Conservation (phyloP, 2,797 vertebrate species). For the Prunella strophiata region DNA sequence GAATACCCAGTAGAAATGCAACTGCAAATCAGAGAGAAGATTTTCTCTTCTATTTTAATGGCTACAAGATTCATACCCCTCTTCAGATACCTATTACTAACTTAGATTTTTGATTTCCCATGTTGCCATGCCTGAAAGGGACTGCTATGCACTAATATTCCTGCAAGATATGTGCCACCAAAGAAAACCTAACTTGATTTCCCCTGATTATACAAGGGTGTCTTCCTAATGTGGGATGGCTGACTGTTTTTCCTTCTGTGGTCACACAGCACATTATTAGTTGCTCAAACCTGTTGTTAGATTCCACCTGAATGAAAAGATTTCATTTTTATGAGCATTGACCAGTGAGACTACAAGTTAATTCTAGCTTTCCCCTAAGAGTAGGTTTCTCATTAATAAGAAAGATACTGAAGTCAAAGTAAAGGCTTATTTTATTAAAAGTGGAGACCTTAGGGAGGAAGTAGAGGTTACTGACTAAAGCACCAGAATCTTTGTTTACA, state of each 20-base stretch:
- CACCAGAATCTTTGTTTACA: neutral
- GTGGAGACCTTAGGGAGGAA: neutral
- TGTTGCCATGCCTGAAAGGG: neutral
- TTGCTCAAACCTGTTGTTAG: neutral
- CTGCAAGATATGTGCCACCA: neutral
- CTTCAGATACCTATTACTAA: neutral
- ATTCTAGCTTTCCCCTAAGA: neutral
- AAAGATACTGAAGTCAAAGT: neutral
- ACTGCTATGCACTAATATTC: neutral
- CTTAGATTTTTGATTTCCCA: slow-evolving; percentile 37
- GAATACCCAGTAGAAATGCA: slow-evolving; percentile 9
- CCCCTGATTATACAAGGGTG: neutral
- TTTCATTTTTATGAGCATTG: neutral
- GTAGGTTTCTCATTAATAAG: slow-evolving; percentile 19
- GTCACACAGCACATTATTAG: neutral
- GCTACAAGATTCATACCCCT: neutral
- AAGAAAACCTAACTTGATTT: slow-evolving; percentile 34
- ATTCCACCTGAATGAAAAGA: neutral
- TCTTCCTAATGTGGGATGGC: neutral
- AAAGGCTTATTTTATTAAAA: slow-evolving; percentile 9
- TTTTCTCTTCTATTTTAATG: neutral
- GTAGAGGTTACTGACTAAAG: neutral
- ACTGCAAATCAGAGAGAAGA: neutral
- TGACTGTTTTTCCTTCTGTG: neutral
- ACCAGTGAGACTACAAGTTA: neutral